These are phyloP conservation scores for Ischnura elegans DNA, from an alignment of 2,888 invertebrate species.

Conservation along the genomic window DNA sequence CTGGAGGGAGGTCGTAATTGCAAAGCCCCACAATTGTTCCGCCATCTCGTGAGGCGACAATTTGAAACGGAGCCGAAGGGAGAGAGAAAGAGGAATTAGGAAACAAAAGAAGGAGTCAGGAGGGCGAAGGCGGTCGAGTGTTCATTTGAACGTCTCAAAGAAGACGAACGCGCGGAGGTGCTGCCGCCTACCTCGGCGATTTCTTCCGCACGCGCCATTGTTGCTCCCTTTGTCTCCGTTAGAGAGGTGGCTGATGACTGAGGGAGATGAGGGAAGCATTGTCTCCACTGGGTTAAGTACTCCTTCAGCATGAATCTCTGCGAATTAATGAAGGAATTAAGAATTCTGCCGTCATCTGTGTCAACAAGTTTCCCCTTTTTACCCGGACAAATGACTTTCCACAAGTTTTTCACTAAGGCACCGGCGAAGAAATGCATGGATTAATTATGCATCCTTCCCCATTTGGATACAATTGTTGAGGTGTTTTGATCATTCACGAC, in stretches of 20 bases:
- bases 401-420: neutral
- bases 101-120: conserved; percentile 50
- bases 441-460: neutral
- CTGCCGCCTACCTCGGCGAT: neutral
- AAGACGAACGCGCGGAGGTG: neutral
- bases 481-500: neutral
- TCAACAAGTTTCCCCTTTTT: neutral
- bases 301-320: neutral
- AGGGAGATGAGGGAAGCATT: neutral
- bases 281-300: conserved; percentile 11
- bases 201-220: neutral
- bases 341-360: neutral
- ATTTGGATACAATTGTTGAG: neutral
- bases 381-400: neutral
- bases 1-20: conserved; percentile 49
- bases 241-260: neutral
- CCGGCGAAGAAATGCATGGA: neutral
- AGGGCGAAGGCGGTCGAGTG: conserved; percentile 44
- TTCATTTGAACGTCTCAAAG: conserved; percentile 67
- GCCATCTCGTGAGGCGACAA: conserved; percentile 27
- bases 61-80: conserved; percentile 12
- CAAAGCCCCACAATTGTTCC: conserved; percentile 57
- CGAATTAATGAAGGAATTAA: conserved; percentile 13
- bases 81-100: conserved; percentile 7
- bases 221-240: neutral